phyloP scores from a whole-genome alignment of 2,888 invertebrate species.

The Lissonota sp. region DNA sequence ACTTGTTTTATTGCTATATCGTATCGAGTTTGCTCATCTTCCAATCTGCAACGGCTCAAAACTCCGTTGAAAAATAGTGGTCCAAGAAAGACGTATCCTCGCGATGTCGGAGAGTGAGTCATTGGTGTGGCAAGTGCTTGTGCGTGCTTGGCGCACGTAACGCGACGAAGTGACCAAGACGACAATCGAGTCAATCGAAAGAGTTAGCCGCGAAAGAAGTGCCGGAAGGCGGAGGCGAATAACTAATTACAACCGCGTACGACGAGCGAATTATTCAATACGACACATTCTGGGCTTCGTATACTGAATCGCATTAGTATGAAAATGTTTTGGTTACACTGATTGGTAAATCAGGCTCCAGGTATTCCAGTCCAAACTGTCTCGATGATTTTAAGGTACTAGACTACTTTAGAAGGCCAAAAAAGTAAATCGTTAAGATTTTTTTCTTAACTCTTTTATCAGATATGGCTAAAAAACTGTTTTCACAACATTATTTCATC shows the following conservation, averaged over 20 bases:
- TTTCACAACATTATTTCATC: too few relatives aligned
- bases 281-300: slow-evolving; percentile 1
- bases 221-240: slow-evolving; percentile 66
- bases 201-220: slow-evolving; percentile 63
- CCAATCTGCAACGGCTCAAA: not conserved
- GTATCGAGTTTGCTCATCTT: too few relatives aligned
- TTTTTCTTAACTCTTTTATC: too few relatives aligned
- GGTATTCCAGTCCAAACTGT: not conserved
- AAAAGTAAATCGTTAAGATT: too few relatives aligned
- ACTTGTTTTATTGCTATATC: too few relatives aligned
- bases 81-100: slow-evolving; percentile 1
- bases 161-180: slow-evolving; percentile 47
- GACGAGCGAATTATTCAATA: slow-evolving; percentile 28
- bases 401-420: too few relatives aligned
- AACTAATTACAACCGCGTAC: slow-evolving; percentile 58
- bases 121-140: slow-evolving; percentile 45
- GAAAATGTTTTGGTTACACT: not conserved
- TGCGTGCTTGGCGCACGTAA: slow-evolving; percentile 57
- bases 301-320: not conserved
- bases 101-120: slow-evolving; percentile 50
- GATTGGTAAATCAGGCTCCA: too few relatives aligned
- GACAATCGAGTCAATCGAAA: slow-evolving; percentile 64
- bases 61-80: not conserved
- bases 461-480: too few relatives aligned
- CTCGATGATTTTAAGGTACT: not conserved